These are phyloP conservation scores for Mustelus asterias DNA, from an alignment of 2,113 vertebrate species.

Conservation along the genomic window DNA sequence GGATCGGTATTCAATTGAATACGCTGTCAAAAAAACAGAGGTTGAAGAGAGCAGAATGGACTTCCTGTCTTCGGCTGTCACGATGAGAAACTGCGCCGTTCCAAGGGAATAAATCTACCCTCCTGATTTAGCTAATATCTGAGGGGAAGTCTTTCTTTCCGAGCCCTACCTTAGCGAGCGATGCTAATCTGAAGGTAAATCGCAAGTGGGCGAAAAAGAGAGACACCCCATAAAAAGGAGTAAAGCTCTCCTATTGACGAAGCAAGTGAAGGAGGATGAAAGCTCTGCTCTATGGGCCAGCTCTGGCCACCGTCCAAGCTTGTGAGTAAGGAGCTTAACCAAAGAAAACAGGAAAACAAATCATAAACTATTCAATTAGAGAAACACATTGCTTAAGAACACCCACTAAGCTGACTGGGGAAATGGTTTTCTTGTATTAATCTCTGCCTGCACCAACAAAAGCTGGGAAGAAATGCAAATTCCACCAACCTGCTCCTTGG, in stretches of 20 bases:
- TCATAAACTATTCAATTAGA: conserved; percentile 31
- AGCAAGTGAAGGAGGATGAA: background rate
- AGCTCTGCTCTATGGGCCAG: background rate
- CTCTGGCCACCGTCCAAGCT: background rate
- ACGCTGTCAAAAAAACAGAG: background rate
- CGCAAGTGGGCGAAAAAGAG: background rate
- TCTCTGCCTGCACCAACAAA: conserved; percentile 15
- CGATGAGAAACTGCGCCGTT: background rate
- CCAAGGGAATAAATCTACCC: background rate
- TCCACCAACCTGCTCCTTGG: background rate
- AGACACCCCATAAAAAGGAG: background rate
- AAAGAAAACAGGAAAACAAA: conserved; percentile 28
- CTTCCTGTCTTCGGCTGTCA: background rate
- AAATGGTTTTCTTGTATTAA: conserved; percentile 12
- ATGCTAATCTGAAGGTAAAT: background rate
- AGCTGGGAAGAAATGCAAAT: conserved; percentile 14
- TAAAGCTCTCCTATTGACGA: background rate
- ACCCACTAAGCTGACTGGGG: conserved; percentile 11
- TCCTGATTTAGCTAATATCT: background rate
- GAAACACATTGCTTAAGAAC: conserved; percentile 15
- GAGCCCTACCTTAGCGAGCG: background rate
- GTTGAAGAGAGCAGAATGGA: background rate
- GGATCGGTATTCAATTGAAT: background rate
- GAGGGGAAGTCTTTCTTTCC: background rate
- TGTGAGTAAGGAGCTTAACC: background rate